Base-by-base conservation (phyloP, 2,797 vertebrate species). In the Otolemur crassicaudatus region DNA sequence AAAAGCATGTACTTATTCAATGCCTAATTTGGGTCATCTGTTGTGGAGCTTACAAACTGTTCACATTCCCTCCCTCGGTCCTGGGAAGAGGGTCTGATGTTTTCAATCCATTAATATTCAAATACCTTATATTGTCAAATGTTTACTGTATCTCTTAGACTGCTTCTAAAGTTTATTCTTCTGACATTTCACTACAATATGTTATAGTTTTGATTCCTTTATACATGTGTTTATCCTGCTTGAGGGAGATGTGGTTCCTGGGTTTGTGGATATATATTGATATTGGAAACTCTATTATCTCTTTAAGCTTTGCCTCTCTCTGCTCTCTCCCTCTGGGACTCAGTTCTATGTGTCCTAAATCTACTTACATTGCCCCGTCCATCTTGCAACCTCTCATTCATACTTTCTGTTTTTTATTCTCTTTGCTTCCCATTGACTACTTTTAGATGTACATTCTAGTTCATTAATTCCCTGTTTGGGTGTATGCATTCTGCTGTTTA, bases 401-500 rank as follows among this genome's bases (percentile, higher is more conserved):
- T 88, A 49, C 79, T 82, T 88, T 79, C 7, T 29, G n/a, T 37
- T 4, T 37, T n/a, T 93, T 93, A 69, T 63, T 89, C 2, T 67
- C 40, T 87, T 22, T 37, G 13, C 17, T 87, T 86, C n/a, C 9
- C 46, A 53, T 53, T 76, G 31, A 84, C 53, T 79, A 17, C 69
- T 67, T 87, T 89, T 46, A 4, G n/a, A 73, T 58, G 85, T 65
- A 77, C 43, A 70, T 84, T 91, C 84, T 93, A 80, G 23, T 84
- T 95, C 29, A 86, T 49, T 79, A 89, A 87, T 82, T 93, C 63
- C 94, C 58, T 92, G 53, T 87, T 92, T 34, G 87, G n/a, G 23
- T 77, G 1, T 81, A 86, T 88, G 7, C n/a, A n/a, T 83, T 86
- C 29, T 79, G 27, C 10, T 86, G 3, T 77, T 88, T 82, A 85